A percentile compares a stretch with the other conserved stretches of the same genome.
Conservation (phyloP, 2,113 vertebrate species). For the Entosphenus tridentatus region DNA sequence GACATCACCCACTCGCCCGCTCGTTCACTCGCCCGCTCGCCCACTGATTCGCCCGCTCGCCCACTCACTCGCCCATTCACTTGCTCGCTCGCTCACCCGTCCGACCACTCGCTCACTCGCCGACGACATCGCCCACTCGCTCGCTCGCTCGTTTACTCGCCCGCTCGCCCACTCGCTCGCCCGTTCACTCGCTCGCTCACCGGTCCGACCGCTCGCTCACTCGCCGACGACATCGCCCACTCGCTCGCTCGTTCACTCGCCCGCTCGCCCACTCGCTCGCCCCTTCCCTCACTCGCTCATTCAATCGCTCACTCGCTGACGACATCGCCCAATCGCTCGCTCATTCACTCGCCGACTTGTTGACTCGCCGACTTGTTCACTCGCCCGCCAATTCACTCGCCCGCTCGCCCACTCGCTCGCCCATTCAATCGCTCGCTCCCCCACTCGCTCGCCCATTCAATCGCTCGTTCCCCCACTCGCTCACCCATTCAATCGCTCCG, state of each 20-base stretch:
- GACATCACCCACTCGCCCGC: neutral
- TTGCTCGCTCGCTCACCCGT: neutral
- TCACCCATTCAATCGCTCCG: neutral
- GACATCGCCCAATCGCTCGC: no score
- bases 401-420: neutral
- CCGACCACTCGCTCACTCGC: neutral
- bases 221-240: no score
- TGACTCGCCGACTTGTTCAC: neutral
- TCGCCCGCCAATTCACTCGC: neutral
- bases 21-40: neutral
- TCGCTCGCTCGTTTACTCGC: neutral
- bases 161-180: neutral
- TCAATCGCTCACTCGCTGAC: no score
- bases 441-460: neutral
- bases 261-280: no score
- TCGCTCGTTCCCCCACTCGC: neutral
- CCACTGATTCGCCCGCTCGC: neutral
- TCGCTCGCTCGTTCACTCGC: no score
- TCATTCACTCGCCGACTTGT: no score
- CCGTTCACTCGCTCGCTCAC: no score
- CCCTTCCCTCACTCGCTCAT: no score
- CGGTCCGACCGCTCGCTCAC: no score
- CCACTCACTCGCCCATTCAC: neutral
- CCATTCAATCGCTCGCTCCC: neutral
- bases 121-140: neutral